Conservation (phyloP, 2,888 invertebrate species). For the Tipula helvola region DNA sequence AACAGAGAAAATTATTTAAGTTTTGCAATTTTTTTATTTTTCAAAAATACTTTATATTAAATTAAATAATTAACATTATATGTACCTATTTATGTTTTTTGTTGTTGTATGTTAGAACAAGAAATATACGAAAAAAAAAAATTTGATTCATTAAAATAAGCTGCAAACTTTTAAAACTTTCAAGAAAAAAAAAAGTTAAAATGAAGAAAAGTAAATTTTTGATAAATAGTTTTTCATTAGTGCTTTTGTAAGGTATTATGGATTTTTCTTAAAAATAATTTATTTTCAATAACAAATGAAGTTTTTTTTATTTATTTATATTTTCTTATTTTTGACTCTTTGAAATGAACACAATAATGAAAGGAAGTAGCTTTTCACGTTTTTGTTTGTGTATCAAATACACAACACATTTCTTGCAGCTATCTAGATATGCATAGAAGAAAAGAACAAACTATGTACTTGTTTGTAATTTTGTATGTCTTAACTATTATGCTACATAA, state of each 20-base stretch:
- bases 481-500: not conserved
- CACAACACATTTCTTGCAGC: not conserved
- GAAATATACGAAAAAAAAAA: not conserved
- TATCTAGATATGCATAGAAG: not conserved
- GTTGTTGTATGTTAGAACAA: not conserved
- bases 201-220: not conserved
- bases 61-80: not conserved
- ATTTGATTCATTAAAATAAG: not conserved
- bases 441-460: not conserved
- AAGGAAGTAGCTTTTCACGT: not conserved
- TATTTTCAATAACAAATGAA: not conserved
- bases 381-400: not conserved
- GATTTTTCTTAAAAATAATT: not conserved
- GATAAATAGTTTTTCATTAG: not conserved
- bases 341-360: not conserved
- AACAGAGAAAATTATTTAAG: not conserved
- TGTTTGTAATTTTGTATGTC: not conserved
- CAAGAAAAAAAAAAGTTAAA: not conserved
- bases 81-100: not conserved
- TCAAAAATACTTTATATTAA: not conserved
- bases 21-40: not conserved
- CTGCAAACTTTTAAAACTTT: not conserved
- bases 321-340: not conserved
- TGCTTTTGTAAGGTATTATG: not conserved
- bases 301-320: not conserved